These are phyloP conservation scores for Mionectes olivaceus DNA, from an alignment of 2,797 vertebrate species.

Conservation along the genomic window DNA sequence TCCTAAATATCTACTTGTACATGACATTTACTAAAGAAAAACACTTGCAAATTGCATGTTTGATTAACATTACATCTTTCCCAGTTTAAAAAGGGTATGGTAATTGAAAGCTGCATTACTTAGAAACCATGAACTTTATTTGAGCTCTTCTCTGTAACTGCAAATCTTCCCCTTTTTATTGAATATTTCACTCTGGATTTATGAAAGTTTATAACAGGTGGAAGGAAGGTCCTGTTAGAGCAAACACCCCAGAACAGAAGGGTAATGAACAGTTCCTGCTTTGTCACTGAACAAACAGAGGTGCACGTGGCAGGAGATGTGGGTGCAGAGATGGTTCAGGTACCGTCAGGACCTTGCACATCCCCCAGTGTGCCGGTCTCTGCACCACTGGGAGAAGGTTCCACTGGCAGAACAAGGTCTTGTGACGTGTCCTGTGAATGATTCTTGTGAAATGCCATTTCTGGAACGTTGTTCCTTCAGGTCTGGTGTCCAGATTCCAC, in stretches of 20 bases:
- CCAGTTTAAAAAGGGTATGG: slow-evolving; percentile 77
- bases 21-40: slow-evolving; percentile 84
- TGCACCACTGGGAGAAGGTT: too few species aligned
- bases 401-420: not conserved
- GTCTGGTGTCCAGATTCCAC: not conserved
- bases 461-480: not conserved
- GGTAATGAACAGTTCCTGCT: slow-evolving; percentile 49
- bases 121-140: slow-evolving; percentile 80
- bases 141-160: slow-evolving; percentile 64
- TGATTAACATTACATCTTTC: slow-evolving; percentile 84
- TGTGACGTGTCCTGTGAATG: not conserved
- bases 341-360: not conserved
- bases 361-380: not conserved
- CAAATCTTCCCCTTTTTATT: slow-evolving; percentile 67
- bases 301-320: not conserved
- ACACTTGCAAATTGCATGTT: slow-evolving; percentile 85
- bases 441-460: not conserved
- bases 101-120: slow-evolving; percentile 79
- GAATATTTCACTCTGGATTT: slow-evolving; percentile 68
- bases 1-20: slow-evolving; percentile 78
- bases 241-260: slow-evolving; percentile 51
- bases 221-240: slow-evolving; percentile 39
- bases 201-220: slow-evolving; percentile 52
- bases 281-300: slow-evolving; percentile 29
- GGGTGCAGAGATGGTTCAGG: not conserved